Percentiles rank a stretch among this genome's conserved stretches.
Conservation (phyloP, 2,797 vertebrate species). For the Sebastes wilsoni region DNA sequence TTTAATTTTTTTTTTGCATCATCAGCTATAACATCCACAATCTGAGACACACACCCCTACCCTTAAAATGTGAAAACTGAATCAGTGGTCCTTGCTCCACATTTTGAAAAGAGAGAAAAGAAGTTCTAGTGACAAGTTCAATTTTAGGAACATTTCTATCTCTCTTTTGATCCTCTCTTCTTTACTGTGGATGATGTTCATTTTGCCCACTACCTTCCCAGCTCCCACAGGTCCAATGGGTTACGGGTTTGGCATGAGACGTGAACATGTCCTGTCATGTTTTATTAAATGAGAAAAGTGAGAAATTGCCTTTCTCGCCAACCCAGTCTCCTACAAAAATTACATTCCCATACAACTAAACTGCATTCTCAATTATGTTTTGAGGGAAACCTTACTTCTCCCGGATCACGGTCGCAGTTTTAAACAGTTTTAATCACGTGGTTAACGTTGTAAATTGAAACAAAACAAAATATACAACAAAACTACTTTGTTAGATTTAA, state of each 20-base stretch:
- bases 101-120: conserved; percentile 7
- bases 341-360: too few relatives aligned
- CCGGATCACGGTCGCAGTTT: too few relatives aligned
- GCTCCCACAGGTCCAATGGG: neutral
- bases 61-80: conserved; percentile 68
- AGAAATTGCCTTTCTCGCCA: conserved; percentile 15
- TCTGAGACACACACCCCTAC: conserved; percentile 36
- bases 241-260: conserved; percentile 10
- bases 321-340: too few relatives aligned
- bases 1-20: neutral
- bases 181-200: conserved; percentile 15
- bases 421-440: too few relatives aligned
- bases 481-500: too few relatives aligned
- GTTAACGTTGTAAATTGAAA: too few relatives aligned
- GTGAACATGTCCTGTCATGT: conserved; percentile 13
- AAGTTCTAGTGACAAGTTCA: neutral
- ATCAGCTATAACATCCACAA: conserved; percentile 35
- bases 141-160: conserved; percentile 27
- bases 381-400: too few relatives aligned
- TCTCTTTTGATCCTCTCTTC: conserved; percentile 16
- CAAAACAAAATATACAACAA: too few relatives aligned
- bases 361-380: too few relatives aligned
- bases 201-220: conserved; percentile 11
- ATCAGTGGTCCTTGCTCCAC: conserved; percentile 16
- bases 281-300: conserved; percentile 24